Percentiles rank a stretch among this genome's conserved stretches.
Conservation (phyloP, 2,888 invertebrate genomes). For the Drosophila helvetica region DNA sequence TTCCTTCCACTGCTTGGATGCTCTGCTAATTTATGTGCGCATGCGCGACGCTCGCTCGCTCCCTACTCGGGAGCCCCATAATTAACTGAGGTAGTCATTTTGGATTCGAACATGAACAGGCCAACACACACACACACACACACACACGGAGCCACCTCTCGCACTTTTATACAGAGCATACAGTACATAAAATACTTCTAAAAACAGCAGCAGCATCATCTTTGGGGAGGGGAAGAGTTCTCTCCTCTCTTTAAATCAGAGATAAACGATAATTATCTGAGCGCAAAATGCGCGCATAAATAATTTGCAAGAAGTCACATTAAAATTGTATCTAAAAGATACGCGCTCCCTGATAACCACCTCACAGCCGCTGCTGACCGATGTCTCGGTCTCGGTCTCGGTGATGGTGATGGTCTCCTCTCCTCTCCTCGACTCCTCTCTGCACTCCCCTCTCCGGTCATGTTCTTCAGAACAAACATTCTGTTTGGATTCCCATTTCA, state of each 20-base stretch:
- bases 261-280: conserved; percentile 83
- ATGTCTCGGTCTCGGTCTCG: neutral
- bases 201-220: conserved; percentile 6
- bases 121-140: conserved; percentile 6
- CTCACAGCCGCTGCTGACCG: conserved; percentile 14
- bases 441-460: neutral
- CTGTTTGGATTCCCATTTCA: conserved; percentile 36
- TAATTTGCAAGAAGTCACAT: conserved; percentile 81
- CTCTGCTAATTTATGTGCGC: conserved; percentile 76
- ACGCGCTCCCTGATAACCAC: conserved; percentile 66
- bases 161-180: conserved; percentile 16
- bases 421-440: neutral
- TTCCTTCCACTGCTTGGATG: conserved; percentile 35
- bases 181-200: too few species aligned
- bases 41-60: conserved; percentile 77
- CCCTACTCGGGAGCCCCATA: conserved; percentile 82
- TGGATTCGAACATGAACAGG: conserved; percentile 65
- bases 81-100: conserved; percentile 83
- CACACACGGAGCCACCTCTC: neutral
- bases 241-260: conserved; percentile 80
- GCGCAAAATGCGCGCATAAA: conserved; percentile 81
- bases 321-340: conserved; percentile 81
- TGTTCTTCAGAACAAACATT: conserved; percentile 52
- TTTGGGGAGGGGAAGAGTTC: conserved; percentile 53
- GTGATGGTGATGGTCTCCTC: conserved; percentile 22